Evolutionary conservation across 2,888 invertebrate genomes (phyloP).

Genomic region (Epinotia bilunana): DNA sequence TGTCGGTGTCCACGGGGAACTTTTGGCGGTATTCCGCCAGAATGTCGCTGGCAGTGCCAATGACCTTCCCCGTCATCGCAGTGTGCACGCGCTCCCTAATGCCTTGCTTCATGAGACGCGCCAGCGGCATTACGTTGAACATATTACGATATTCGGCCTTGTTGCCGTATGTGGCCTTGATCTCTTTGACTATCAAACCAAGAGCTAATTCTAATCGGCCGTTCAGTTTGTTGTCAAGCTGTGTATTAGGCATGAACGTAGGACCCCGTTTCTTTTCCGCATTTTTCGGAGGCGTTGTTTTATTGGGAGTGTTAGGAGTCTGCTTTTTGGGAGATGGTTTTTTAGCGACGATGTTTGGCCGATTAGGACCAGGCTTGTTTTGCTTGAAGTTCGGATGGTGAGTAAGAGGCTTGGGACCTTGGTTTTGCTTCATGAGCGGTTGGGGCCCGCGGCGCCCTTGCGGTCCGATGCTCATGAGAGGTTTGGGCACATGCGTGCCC

Average conservation of each 20-base stretch:
- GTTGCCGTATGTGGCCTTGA: conserved; percentile 52
- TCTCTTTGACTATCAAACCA: conserved; percentile 66
- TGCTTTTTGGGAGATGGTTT: conserved; percentile 16
- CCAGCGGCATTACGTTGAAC: conserved; percentile 47
- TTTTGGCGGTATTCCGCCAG: conserved; percentile 60
- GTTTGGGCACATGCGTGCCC: conserved; percentile 33
- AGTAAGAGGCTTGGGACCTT: conserved; percentile 48
- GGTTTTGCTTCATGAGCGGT: conserved; percentile 46
- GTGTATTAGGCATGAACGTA: conserved; percentile 55
- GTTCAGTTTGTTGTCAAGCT: conserved; percentile 59
- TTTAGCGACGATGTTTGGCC: conserved; percentile 5
- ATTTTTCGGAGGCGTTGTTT: not conserved
- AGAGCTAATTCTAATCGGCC: conserved; percentile 74
- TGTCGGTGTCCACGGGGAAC: conserved; percentile 61
- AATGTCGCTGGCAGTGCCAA: conserved; percentile 56
- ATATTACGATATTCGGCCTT: conserved; percentile 40
- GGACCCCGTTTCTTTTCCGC: conserved; percentile 41
- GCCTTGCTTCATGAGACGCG: conserved; percentile 63
- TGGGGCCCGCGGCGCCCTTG: conserved; percentile 49
- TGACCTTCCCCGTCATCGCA: conserved; percentile 63
- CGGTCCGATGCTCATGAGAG: conserved; percentile 44
- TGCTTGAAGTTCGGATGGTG: conserved; percentile 48
- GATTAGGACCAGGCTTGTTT: not conserved
- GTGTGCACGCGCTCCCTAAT: conserved; percentile 67
- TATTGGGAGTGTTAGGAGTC: not conserved